These are phyloP conservation scores for Myathropa florea DNA, from an alignment of 2,888 invertebrate species.

Conservation along the genomic window DNA sequence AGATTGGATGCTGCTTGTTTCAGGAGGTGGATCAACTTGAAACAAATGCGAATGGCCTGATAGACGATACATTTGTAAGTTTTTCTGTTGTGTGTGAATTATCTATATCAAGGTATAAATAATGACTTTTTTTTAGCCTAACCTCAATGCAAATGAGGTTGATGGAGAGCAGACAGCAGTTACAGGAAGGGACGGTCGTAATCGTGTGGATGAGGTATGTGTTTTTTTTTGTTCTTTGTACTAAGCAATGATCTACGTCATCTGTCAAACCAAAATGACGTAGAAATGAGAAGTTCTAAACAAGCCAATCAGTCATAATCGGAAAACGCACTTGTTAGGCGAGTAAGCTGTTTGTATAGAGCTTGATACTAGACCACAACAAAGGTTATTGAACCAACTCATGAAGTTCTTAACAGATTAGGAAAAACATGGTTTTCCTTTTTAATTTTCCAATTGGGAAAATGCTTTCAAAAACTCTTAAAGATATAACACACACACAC, in stretches of 20 bases:
- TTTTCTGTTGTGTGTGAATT: neutral
- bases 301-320: slow-evolving; percentile 9
- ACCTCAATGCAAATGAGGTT: neutral
- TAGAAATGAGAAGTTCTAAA: neutral
- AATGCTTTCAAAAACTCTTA: neutral
- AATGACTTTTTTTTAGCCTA: neutral
- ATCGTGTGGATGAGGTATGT: slow-evolving; percentile 33
- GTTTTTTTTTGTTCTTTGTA: neutral
- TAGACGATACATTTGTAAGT: slow-evolving; percentile 30
- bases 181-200: neutral
- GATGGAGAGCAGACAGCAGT: neutral
- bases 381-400: neutral
- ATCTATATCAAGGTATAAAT: neutral
- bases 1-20: slow-evolving; percentile 31
- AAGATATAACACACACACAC: neutral
- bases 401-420: neutral
- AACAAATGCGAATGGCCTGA: neutral
- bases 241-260: neutral
- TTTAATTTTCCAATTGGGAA: slow-evolving; percentile 2
- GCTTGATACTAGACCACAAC: neutral
- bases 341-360: neutral
- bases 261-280: neutral
- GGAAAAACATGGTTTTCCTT: neutral
- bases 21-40: slow-evolving; percentile 11
- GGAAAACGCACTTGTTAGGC: neutral